Evolutionary conservation across 2,888 invertebrate genomes (phyloP), one percentile per base, ranked within the genome.

Genomic region (Torymus texanus): DNA sequence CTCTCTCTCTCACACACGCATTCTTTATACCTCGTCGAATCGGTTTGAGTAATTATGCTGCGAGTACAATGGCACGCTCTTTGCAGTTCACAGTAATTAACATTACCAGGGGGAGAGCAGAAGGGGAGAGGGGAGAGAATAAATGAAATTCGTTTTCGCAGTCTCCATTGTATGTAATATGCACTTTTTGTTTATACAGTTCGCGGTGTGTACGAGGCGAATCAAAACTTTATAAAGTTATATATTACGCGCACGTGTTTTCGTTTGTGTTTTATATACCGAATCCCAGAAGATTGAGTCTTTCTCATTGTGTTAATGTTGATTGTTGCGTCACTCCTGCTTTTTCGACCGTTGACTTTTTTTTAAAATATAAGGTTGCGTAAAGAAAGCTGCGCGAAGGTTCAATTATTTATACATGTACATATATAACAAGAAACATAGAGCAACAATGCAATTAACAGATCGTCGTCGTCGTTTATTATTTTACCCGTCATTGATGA

Each of bases 21-120:
- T 41, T 41, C 41, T 41, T 41, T 41, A 41, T 41, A 41, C 41
- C 41, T 41, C 41, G 41, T 41, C 41, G 41, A 71, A 65, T 78
- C 16, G 75, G 66, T 71, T 72, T 55, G 59, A 81, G 73, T 81
- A 79, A 79, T 77, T 81, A 74, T 61, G 81, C 76, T 70, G 71
- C 56, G 74, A 79, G 74, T 76, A 81, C 79, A 79, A 79, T 81
- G 81, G 81, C 81, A 79, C 78, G 79, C 75, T 76, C 55, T 73
- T 68, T 73, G 65, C 51, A 76, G 67, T 68, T 81, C 50, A 76
- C 63, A 75, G 62, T 68, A 68, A 80, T 71, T 71, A 75, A 79
- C 18, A 65, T 71, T 66, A 61, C 21, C 51, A 16, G 29, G 13
- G 58, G 41, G 51, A 12, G 63, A 8, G 0, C 5, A 8, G 8